Conservation (phyloP, 2,113 vertebrate species). For the Haemorhous mexicanus region DNA sequence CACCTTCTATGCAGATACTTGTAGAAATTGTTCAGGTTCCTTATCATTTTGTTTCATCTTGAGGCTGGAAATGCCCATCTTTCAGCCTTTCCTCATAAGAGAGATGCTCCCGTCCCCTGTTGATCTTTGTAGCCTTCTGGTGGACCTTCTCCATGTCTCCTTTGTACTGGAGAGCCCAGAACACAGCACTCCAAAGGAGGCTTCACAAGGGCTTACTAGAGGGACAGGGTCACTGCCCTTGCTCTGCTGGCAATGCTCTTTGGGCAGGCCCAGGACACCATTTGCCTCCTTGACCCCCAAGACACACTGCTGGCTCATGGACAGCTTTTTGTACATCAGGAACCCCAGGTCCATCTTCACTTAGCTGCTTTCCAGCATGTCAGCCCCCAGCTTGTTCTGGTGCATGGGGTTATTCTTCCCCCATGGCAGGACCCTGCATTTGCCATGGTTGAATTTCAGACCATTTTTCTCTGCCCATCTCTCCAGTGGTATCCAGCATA, state of each 20-base stretch:
- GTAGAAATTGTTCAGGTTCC: not conserved
- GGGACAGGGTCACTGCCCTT: not conserved
- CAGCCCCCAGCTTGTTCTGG: not conserved
- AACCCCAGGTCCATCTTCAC: not conserved
- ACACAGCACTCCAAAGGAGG: not conserved
- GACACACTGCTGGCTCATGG: not conserved
- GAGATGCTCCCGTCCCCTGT: not conserved
- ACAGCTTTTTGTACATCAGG: not conserved
- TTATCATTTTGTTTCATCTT: not conserved
- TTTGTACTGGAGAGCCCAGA: not conserved
- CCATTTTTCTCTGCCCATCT: not conserved
- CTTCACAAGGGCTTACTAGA: not conserved
- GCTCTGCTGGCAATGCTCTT: not conserved
- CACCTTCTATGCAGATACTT: not conserved
- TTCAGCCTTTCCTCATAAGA: not conserved
- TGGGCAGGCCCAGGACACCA: not conserved
- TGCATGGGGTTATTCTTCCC: not conserved
- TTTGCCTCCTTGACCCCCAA: not conserved
- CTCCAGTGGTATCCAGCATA: not conserved
- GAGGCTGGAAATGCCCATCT: not conserved
- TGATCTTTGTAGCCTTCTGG: not conserved
- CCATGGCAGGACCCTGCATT: not conserved
- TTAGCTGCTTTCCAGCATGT: not conserved
- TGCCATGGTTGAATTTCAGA: not conserved
- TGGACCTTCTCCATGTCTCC: not conserved